Evolutionary conservation across 2,888 invertebrate genomes (phyloP).

Genomic region (Lamproptera curius): DNA sequence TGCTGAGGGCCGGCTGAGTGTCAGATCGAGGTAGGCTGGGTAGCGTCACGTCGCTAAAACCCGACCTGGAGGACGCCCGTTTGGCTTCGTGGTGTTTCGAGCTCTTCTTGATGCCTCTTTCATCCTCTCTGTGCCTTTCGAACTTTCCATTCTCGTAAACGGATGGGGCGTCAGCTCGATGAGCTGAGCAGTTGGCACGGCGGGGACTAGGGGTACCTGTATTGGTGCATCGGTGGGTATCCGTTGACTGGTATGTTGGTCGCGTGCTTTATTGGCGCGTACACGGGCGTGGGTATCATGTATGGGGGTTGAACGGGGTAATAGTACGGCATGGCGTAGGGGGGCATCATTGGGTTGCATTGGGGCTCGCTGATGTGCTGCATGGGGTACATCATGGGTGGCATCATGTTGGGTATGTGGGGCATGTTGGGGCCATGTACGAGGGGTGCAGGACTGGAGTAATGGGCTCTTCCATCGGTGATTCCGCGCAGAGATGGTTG

Average conservation of each 20-base stretch:
- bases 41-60: constrained; percentile 59
- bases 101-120: constrained; percentile 44
- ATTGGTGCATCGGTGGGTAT: constrained; percentile 54
- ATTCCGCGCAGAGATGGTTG: constrained; percentile 38
- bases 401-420: constrained; percentile 31
- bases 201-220: constrained; percentile 70
- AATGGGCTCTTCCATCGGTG: constrained; percentile 41
- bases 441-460: constrained; percentile 39
- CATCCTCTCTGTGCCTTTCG: constrained; percentile 48
- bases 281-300: constrained; percentile 66
- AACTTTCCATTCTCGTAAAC: constrained; percentile 62
- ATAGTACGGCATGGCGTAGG: constrained; percentile 63
- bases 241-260: constrained; percentile 68
- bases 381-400: constrained; percentile 47
- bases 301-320: constrained; percentile 68
- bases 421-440: constrained; percentile 44
- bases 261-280: constrained; percentile 67
- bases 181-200: constrained; percentile 79
- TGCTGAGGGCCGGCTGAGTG: constrained; percentile 67
- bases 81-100: constrained; percentile 47
- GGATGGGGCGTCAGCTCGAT: constrained; percentile 79
- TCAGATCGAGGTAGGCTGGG: constrained; percentile 69
- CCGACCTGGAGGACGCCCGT: constrained; percentile 61
- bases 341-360: constrained; percentile 51
- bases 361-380: constrained; percentile 38